These are phyloP conservation scores for Hanleya hanleyi DNA, from an alignment of 2,888 invertebrate species.

Conservation along the genomic window DNA sequence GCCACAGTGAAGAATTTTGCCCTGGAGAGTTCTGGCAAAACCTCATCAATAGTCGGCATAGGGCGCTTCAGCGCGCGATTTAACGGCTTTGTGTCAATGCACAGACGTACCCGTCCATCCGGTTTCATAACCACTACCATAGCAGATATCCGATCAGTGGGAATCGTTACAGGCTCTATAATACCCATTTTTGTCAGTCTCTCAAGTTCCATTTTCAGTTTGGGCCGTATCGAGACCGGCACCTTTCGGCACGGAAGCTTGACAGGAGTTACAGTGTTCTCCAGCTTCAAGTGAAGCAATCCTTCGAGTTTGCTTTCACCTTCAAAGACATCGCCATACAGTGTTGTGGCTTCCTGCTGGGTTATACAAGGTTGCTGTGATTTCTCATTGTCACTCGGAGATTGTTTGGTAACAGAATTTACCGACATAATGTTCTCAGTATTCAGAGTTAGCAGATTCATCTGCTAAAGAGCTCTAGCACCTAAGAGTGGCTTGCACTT, in stretches of 20 bases:
- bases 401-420: no score
- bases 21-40: slow-evolving; percentile 14
- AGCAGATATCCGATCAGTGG: slow-evolving; percentile 39
- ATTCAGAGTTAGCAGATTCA: slow-evolving; percentile 30
- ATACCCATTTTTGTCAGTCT: slow-evolving; percentile 8
- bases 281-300: slow-evolving; percentile 25
- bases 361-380: no score
- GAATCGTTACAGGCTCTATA: slow-evolving; percentile 11
- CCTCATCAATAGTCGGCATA: slow-evolving; percentile 17
- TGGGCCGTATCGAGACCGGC: slow-evolving; percentile 16
- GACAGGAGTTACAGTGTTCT: slow-evolving; percentile 23
- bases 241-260: slow-evolving; percentile 25
- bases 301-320: slow-evolving; percentile 30
- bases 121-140: slow-evolving; percentile 26
- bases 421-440: slow-evolving; percentile 14
- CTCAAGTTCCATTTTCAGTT: slow-evolving; percentile 26
- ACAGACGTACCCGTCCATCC: slow-evolving; percentile 22
- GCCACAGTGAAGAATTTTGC: slow-evolving; percentile 13
- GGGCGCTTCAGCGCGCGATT: slow-evolving; percentile 28
- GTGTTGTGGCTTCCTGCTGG: neutral
- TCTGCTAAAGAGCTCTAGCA: slow-evolving; percentile 14
- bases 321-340: slow-evolving; percentile 20
- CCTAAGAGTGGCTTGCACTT: slow-evolving; percentile 18
- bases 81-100: slow-evolving; percentile 35
- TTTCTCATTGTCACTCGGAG: no score